These are phyloP conservation scores for Platichthys stellatus DNA, from an alignment of 2,113 vertebrate genomes.

Conservation along the genomic window DNA sequence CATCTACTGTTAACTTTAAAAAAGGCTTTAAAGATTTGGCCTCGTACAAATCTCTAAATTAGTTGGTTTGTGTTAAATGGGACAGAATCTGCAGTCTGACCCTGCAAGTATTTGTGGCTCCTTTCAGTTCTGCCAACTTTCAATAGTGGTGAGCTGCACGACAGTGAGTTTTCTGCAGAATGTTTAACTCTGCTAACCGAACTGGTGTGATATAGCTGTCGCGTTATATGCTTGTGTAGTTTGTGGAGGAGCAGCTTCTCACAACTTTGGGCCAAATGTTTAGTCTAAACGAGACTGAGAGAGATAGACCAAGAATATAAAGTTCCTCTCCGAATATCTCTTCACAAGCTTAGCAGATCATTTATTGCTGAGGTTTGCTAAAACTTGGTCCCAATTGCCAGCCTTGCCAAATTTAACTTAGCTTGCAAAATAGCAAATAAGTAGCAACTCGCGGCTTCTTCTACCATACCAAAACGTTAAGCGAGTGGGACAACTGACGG, in stretches of 20 bases:
- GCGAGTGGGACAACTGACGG: background rate
- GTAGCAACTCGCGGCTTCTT: background rate
- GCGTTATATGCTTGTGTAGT: background rate
- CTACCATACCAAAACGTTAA: background rate
- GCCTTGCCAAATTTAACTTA: background rate
- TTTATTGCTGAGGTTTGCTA: background rate
- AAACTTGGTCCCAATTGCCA: background rate
- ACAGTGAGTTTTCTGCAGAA: background rate
- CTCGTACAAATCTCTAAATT: background rate
- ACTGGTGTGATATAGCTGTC: background rate
- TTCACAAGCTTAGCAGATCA: background rate
- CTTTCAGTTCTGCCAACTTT: background rate
- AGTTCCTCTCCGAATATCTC: too few species aligned
- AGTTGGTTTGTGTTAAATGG: background rate
- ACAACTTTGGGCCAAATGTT: background rate
- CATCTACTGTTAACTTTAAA: background rate
- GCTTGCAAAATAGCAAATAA: background rate
- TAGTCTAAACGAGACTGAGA: too few species aligned
- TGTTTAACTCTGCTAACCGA: background rate
- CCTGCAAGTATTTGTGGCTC: background rate
- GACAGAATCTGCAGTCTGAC: background rate
- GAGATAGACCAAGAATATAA: too few species aligned
- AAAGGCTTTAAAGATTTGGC: background rate
- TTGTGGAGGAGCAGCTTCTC: background rate
- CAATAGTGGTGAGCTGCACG: background rate